Conservation (phyloP, 2,797 vertebrate genomes). For the Paguma larvata region DNA sequence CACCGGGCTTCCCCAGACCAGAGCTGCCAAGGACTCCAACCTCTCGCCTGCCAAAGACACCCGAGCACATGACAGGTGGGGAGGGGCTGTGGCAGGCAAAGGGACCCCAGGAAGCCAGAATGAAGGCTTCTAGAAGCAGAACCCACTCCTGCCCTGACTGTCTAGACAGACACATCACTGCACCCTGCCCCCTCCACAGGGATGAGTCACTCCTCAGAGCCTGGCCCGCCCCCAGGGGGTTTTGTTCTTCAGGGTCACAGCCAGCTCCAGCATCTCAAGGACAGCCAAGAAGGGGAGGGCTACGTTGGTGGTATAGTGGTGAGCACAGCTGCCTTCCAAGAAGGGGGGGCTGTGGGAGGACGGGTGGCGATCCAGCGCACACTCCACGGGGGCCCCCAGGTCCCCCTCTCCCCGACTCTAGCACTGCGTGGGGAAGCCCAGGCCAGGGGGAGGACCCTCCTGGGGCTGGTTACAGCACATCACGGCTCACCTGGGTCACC, state of each 20-base stretch:
- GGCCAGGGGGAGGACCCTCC: neutral
- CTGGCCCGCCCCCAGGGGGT: neutral
- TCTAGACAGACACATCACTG: neutral
- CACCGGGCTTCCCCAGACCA: too few species aligned
- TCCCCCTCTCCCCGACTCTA: neutral
- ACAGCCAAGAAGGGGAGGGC: neutral
- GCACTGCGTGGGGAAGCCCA: neutral
- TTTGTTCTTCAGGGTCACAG: slow-evolving; percentile 3
- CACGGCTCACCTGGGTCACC: neutral
- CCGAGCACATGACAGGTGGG: neutral
- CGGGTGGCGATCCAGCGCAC: rapidly evolving
- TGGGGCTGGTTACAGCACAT: neutral
- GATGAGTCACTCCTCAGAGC: slow-evolving; percentile 59
- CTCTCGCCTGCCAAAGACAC: neutral
- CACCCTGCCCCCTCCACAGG: neutral
- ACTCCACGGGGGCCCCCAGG: neutral
- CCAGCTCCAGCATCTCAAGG: slow-evolving; percentile 22
- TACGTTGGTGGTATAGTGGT: too few species aligned
- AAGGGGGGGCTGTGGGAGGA: neutral
- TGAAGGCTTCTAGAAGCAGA: neutral
- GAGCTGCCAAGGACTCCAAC: neutral
- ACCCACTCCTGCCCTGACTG: neutral
- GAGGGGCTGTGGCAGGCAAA: too few species aligned
- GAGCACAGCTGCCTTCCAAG: too few species aligned
- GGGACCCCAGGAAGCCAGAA: neutral